Conservation (phyloP, 2,113 vertebrate species). For the Protomyctophum bolini region DNA sequence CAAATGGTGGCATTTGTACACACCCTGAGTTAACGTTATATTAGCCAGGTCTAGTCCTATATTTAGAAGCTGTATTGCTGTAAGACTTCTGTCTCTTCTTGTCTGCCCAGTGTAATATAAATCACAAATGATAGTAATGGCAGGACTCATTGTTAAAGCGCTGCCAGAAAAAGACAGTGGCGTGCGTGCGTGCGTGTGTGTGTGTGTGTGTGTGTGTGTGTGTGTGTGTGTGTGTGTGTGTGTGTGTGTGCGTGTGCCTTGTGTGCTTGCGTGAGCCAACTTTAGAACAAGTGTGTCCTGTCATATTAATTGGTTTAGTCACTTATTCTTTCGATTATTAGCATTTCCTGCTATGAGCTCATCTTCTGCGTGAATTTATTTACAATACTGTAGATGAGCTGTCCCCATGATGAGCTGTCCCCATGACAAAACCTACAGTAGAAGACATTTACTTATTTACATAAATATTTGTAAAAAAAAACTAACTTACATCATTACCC, state of each 20-base stretch:
- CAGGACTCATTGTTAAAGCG: slow-evolving; percentile 40
- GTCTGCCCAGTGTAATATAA: slow-evolving; percentile 25
- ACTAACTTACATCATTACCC: background rate
- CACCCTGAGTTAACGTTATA: too few species aligned
- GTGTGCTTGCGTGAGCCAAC: background rate
- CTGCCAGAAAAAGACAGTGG: slow-evolving; percentile 35
- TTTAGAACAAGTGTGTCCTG: background rate
- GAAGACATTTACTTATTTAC: background rate
- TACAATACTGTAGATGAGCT: slow-evolving; percentile 19
- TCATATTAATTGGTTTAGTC: slow-evolving; percentile 32
- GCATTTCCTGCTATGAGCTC: slow-evolving; percentile 35
- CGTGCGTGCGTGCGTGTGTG: slow-evolving; percentile 10
- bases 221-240: background rate
- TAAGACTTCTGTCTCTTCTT: slow-evolving; percentile 25
- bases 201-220: background rate
- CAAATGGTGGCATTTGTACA: too few species aligned
- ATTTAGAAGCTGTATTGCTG: slow-evolving; percentile 5
- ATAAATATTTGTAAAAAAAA: too few species aligned
- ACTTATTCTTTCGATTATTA: slow-evolving; percentile 18
- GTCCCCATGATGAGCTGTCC: background rate
- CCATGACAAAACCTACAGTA: slow-evolving; percentile 28
- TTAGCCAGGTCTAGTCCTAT: background rate
- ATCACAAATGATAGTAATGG: slow-evolving; percentile 44
- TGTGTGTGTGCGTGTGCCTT: background rate
- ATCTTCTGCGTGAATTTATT: slow-evolving; percentile 28